Conservation (phyloP, 2,113 vertebrate species). For the mouse (Mus musculus) region DNA sequence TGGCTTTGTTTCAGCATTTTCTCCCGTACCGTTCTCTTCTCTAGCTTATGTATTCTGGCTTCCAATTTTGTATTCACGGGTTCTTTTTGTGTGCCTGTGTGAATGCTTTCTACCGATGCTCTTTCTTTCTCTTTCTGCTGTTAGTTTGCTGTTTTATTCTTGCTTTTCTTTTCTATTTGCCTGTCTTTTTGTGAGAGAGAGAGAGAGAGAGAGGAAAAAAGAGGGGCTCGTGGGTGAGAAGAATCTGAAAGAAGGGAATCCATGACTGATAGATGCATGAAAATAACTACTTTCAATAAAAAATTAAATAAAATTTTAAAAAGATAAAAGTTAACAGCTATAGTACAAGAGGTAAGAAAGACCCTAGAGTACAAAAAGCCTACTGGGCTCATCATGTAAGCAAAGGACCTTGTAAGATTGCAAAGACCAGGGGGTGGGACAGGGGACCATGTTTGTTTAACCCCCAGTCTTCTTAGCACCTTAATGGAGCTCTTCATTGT, state of each 20-base stretch:
- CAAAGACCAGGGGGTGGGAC: neutral
- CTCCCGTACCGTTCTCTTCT: neutral
- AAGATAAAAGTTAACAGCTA: neutral
- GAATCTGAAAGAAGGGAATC: neutral
- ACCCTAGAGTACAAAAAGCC: neutral
- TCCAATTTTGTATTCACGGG: neutral
- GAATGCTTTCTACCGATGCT: neutral
- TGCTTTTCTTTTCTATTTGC: neutral
- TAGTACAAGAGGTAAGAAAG: conserved; percentile 6
- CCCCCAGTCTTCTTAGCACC: neutral
- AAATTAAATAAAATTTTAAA: neutral
- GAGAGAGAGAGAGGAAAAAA: too few species aligned
- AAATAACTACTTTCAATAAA: neutral
- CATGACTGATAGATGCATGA: neutral
- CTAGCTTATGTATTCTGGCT: neutral
- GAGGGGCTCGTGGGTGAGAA: neutral
- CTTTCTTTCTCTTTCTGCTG: neutral
- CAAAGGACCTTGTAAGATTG: neutral
- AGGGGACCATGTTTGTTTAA: neutral
- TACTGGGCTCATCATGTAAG: neutral
- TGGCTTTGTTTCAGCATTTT: neutral
- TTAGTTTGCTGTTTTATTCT: neutral
- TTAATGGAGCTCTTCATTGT: neutral
- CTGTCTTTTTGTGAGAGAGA: neutral
- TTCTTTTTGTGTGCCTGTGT: neutral